Conservation (phyloP, 2,113 vertebrate genomes). For the Candoia aspera region DNA sequence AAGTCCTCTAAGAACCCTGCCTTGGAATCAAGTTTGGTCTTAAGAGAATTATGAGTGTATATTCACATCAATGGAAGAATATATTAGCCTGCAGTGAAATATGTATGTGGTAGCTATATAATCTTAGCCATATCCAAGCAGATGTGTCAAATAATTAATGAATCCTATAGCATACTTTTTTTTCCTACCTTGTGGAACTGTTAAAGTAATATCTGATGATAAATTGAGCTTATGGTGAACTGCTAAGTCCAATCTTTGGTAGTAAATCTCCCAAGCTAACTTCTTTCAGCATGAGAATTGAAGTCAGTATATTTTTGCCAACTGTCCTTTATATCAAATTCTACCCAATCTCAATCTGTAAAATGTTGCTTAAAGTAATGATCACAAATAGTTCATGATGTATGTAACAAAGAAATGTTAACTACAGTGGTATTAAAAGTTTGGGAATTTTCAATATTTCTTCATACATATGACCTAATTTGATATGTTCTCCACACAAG, state of each 20-base stretch:
- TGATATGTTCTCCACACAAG: not conserved
- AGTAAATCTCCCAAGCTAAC: constrained; percentile 78
- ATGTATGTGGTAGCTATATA: constrained; percentile 61
- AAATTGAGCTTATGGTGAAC: constrained; percentile 80
- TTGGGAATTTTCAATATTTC: not conserved
- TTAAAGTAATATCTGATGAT: constrained; percentile 80
- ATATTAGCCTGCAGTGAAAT: constrained; percentile 64
- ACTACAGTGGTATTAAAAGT: constrained; percentile 46
- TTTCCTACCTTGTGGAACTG: constrained; percentile 67
- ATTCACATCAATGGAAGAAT: constrained; percentile 57
- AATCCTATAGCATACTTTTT: constrained; percentile 66
- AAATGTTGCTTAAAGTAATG: constrained; percentile 73
- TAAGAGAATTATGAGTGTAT: constrained; percentile 57
- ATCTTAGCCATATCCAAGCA: constrained; percentile 64
- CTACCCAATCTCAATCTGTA: constrained; percentile 67
- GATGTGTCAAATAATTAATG: constrained; percentile 79
- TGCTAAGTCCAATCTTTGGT: constrained; percentile 77
- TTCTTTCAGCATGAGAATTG: constrained; percentile 68
- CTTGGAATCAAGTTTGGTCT: constrained; percentile 39
- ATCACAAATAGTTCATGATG: constrained; percentile 68
- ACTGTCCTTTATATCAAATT: constrained; percentile 81
- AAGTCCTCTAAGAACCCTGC: constrained; percentile 1
- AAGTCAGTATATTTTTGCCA: constrained; percentile 66
- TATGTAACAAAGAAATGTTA: constrained; percentile 26
- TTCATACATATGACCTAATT: not conserved